phyloP scores from a whole-genome alignment of 2,113 vertebrate species.

The Oceanites oceanicus region DNA sequence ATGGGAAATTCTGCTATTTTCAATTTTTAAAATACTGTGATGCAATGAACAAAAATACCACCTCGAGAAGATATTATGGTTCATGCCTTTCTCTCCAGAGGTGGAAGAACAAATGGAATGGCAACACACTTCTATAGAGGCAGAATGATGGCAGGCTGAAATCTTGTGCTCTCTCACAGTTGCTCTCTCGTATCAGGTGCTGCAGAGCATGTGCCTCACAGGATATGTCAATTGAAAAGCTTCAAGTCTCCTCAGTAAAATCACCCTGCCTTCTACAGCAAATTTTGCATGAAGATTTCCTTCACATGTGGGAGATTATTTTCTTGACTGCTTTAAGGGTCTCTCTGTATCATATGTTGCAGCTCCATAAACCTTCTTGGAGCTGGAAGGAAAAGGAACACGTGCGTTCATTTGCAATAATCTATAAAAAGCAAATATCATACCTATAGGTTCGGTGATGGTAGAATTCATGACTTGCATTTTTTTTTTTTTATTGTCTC shows the following conservation, averaged over 20 bases:
- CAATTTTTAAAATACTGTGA: not conserved
- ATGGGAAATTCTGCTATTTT: not conserved
- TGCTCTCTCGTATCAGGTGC: not conserved
- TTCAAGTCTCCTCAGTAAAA: not conserved
- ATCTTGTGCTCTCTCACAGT: not conserved
- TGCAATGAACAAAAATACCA: not conserved
- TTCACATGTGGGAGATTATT: not conserved
- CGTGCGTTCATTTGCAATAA: not conserved
- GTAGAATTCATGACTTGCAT: not conserved
- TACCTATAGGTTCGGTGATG: not conserved
- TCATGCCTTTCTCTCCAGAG: accelerated
- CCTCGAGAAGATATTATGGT: not conserved
- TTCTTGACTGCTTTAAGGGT: not conserved
- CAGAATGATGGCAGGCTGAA: not conserved
- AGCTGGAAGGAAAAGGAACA: not conserved
- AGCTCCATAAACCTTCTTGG: not conserved
- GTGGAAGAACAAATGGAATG: not conserved
- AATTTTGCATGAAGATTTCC: not conserved
- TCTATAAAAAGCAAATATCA: not conserved
- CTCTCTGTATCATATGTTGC: not conserved
- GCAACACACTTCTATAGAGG: not conserved
- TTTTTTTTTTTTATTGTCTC: not conserved
- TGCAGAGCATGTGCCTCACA: not conserved
- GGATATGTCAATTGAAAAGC: not conserved
- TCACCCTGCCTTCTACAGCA: not conserved